A percentile compares a stretch with the other conserved stretches of the same genome.
Evolutionary conservation across 2,888 invertebrate genomes (phyloP).

Genomic region (Hylaea fasciaria): DNA sequence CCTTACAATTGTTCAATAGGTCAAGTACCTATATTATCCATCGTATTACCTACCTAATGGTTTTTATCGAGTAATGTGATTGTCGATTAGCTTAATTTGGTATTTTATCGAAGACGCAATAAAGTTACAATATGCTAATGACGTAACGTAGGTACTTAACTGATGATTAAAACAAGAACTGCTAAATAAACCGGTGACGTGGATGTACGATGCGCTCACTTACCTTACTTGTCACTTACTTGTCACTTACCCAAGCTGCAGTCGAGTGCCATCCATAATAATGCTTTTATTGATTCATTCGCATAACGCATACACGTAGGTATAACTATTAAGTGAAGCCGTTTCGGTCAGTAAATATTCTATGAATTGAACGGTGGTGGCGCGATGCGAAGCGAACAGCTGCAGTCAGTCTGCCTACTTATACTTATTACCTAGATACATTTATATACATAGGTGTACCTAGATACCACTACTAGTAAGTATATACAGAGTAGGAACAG

Average conservation of each 20-base stretch:
- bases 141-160: no score
- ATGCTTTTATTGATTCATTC: slow-evolving; percentile 19
- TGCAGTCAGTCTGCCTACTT: neutral
- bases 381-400: slow-evolving; percentile 18
- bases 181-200: no score
- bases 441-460: no score
- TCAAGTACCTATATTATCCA: slow-evolving; percentile 10
- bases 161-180: no score
- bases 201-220: no score
- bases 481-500: no score
- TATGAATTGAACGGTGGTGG: slow-evolving; percentile 39
- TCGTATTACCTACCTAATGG: neutral
- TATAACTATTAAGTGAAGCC: neutral
- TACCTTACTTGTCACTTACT: no score
- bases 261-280: slow-evolving; percentile 6
- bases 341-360: slow-evolving; percentile 36
- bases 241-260: neutral
- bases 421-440: no score
- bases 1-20: slow-evolving; percentile 15
- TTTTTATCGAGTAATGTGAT: neutral
- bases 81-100: neutral
- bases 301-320: slow-evolving; percentile 6
- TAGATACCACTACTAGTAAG: no score
- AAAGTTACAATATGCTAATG: neutral
- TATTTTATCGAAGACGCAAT: neutral